These are phyloP conservation scores for Lucilia sericata DNA, from an alignment of 1,140 invertebrate species.

Conservation along the genomic window DNA sequence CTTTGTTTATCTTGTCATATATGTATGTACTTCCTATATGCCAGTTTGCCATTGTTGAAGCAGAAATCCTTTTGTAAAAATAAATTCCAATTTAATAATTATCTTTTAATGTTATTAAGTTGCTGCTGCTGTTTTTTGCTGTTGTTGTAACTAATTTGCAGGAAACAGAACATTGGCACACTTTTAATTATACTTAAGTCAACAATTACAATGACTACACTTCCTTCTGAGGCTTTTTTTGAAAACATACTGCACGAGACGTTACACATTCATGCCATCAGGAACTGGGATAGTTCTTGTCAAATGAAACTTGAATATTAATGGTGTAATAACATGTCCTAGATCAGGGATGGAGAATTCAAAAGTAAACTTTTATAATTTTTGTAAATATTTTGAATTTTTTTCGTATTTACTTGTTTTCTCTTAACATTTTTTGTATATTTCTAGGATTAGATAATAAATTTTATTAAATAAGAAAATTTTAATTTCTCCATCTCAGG, in stretches of 20 bases:
- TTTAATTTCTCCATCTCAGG: no score
- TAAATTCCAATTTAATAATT: slow-evolving; percentile 4
- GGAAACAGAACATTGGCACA: slow-evolving; percentile 31
- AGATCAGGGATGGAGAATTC: no score
- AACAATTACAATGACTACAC: slow-evolving; percentile 28
- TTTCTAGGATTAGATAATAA: no score
- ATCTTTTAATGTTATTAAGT: slow-evolving; percentile 5
- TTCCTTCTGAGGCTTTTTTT: neutral
- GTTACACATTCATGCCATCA: neutral
- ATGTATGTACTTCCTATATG: no score
- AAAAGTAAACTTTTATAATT: no score
- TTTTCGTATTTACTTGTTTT: no score
- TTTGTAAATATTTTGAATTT: no score
- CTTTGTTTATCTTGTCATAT: no score
- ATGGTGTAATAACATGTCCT: neutral
- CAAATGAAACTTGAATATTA: slow-evolving; percentile 13
- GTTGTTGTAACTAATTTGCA: slow-evolving; percentile 22
- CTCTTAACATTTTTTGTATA: no score
- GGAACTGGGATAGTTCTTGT: neutral
- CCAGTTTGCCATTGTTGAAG: no score
- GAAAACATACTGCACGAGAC: neutral
- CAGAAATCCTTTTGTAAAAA: no score
- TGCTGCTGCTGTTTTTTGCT: neutral
- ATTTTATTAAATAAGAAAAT: no score
- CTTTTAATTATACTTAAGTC: slow-evolving; percentile 42